Base-by-base conservation (phyloP, 2,797 vertebrate genomes). In the Discoglossus pictus region DNA sequence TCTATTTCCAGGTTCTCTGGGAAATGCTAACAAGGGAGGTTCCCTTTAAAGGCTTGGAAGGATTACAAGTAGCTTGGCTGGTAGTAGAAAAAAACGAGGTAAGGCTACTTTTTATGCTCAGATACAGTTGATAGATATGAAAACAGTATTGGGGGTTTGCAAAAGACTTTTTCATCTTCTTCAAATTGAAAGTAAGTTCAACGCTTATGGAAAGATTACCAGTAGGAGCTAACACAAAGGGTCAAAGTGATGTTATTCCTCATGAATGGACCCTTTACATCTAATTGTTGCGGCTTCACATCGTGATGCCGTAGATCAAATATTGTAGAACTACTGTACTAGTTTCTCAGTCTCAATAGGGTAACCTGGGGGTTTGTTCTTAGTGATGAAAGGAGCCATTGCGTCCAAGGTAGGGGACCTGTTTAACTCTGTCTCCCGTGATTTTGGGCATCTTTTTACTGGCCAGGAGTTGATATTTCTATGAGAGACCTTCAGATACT, bases 71-170 rank as follows among this genome's bases (percentile, higher is more conserved):
- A 87, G 97, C 97, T 86, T 99, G 97, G 97, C 93, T 99, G 62
- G 97, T 99, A 76, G 97, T 99, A 82, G 97, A 99, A 91, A 99
- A 99, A 87, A 93, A 94, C 42, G 97, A 99, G 95, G 97, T 98
- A 92, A 91, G 88, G 86, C 87, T 88, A 88, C 87, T 75, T 89
- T 87, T 85, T 87, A 87, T 88, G 89, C 89, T 90, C 87, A 88
- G 88, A 88, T 90, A 59, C 68, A 44, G 68, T 71, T 88, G 87
- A 91, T 91, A 90, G 89, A 91, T 91, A 88, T 89, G 88, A 91
- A 91, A 90, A 91, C 86, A 91, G 88, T 89, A 88, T 91, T 91
- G 89, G 89, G 88, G 88, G 89, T 90, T 91, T 91, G 89, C 89
- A 91, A 91, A 91, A 91, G 88, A 91, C 88, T 91, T 90, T 91